Evolutionary conservation across 1,140 invertebrate genomes (phyloP).

Genomic region (Halyomorpha halys): DNA sequence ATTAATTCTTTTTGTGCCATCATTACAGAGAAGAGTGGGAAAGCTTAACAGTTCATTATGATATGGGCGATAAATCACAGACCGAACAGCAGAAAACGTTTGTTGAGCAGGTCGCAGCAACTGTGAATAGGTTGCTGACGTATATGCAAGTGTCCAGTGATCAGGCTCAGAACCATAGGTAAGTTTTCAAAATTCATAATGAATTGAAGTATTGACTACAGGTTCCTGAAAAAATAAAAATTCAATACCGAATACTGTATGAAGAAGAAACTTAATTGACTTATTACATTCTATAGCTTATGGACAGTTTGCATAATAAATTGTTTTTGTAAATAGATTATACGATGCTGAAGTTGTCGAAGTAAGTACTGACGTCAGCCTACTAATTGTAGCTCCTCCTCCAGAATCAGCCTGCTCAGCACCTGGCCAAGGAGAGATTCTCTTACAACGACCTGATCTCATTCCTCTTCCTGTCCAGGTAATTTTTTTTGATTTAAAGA

Average conservation of each 20-base stretch:
- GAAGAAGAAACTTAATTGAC: too few relatives aligned
- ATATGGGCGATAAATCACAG: slow-evolving; percentile 29
- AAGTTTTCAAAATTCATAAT: slow-evolving; percentile 14
- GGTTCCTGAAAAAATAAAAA: too few relatives aligned
- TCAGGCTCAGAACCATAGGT: slow-evolving; percentile 52
- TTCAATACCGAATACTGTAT: too few relatives aligned
- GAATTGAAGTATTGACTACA: too few relatives aligned
- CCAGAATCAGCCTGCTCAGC: slow-evolving; percentile 82
- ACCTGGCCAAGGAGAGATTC: slow-evolving; percentile 70
- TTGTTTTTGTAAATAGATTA: slow-evolving; percentile 45
- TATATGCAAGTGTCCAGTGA: slow-evolving; percentile 66
- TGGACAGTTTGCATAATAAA: too few relatives aligned
- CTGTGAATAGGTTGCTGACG: slow-evolving; percentile 58
- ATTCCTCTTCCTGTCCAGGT: slow-evolving; percentile 74
- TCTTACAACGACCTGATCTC: slow-evolving; percentile 67
- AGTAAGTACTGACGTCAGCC: slow-evolving; percentile 73
- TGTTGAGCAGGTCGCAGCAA: slow-evolving; percentile 58
- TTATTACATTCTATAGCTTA: too few relatives aligned
- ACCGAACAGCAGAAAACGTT: slow-evolving; percentile 70
- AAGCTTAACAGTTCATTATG: slow-evolving; percentile 45
- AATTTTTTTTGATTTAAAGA: neutral
- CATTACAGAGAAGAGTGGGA: slow-evolving; percentile 81
- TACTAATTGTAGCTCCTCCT: slow-evolving; percentile 80
- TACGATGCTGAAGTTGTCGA: slow-evolving; percentile 90
- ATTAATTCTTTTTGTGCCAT: neutral